Percentiles rank a stretch among this genome's conserved stretches.
These are phyloP conservation scores for Pontoporia blainvillei DNA, from an alignment of 2,113 vertebrate species.

Conservation along the genomic window DNA sequence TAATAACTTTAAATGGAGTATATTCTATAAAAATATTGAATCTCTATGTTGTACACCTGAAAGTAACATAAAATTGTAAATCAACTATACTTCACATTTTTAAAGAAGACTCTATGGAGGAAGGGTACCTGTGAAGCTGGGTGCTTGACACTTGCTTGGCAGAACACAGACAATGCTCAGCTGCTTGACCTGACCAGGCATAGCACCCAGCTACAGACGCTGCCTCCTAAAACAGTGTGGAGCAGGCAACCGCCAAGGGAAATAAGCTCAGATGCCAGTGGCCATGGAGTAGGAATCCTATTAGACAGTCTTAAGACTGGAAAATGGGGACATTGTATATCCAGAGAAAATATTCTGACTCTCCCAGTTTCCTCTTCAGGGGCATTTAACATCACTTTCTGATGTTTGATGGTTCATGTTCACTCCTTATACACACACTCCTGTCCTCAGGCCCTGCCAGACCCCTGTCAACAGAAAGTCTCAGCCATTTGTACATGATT, in stretches of 20 bases:
- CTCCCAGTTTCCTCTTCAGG: background rate
- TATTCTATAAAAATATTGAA: too few relatives aligned
- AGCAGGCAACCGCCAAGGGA: background rate
- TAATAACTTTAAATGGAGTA: too few relatives aligned
- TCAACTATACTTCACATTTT: too few relatives aligned
- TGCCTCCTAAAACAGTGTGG: background rate
- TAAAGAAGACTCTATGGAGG: background rate
- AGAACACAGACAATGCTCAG: background rate
- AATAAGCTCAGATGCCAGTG: background rate
- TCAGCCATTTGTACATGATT: background rate
- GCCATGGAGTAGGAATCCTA: background rate
- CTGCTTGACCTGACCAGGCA: too few relatives aligned
- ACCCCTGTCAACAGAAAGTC: too few relatives aligned
- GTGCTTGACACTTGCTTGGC: background rate
- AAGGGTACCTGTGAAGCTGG: background rate
- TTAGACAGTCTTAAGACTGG: background rate
- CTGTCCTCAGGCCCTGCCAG: too few relatives aligned
- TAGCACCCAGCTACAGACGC: background rate
- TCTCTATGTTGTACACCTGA: too few relatives aligned
- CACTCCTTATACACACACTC: too few relatives aligned
- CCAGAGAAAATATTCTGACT: background rate
- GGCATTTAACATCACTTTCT: background rate
- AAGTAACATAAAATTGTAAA: too few relatives aligned
- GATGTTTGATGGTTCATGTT: background rate
- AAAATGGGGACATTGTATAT: background rate